Evolutionary conservation across 2,113 vertebrate species (phyloP), one percentile per base, ranked within the genome.

Genomic region (Marcusenius ussheri): DNA sequence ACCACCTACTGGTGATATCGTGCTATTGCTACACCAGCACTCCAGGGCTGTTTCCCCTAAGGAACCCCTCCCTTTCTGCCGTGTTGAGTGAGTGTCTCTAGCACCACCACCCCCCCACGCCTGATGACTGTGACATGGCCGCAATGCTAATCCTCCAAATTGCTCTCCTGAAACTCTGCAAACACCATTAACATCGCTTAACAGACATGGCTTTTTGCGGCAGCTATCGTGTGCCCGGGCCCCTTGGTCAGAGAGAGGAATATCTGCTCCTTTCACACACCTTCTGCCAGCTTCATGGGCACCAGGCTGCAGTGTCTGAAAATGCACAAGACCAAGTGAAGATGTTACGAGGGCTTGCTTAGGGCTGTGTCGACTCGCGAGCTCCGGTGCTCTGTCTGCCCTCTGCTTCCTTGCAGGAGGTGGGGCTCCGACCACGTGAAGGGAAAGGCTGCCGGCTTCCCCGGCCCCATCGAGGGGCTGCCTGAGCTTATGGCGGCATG

Each of bases 401-500:
- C 7, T 35, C n/a, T 83, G 49, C 47, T 56, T 88, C 92, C 90
- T 89, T 5, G 84, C 88, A 99, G 98, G 93, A 98, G 97, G 92
- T 97, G 96, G 94, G 94, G 92, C 49, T 94, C 96, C 92, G 91
- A 90, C 91, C 93, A 93, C 90, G 94, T 89, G 21, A 96, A 92
- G 90, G 91, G 93, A 0, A 35, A 90, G 19, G 90, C 0, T 5
- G 88, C 93, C 84, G 94, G 93, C 88, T 95, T 94, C 92, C 94
- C 91, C 15, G 95, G 96, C 19, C 95, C 97, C 46, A 94, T 99
- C 0, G 98, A 99, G 92, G 97, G 96, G 91, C 97, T 99, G 92
- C 98, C 98, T 10, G 98, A 99, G 91, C 95, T 99, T 89, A 96
- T 99, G 10, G 96, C 96, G 46, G 96, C 95, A 91, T 99, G 98